Evolutionary conservation across 2,797 vertebrate species (phyloP), one percentile per base, ranked within the genome.

Genomic region (Onychomys torridus): DNA sequence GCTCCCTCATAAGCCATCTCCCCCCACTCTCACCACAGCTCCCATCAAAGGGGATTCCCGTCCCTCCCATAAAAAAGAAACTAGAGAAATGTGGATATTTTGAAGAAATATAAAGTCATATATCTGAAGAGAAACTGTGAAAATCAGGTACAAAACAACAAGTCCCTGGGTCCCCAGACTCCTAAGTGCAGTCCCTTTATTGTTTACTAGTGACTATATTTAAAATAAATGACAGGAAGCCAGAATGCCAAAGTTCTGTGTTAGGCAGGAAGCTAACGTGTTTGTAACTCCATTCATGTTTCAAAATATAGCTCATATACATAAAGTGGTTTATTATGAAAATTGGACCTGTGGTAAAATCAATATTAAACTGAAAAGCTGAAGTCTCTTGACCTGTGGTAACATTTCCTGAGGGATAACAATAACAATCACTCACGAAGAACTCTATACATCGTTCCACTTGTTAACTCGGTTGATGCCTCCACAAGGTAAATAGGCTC

Each of bases 251-350:
- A 92, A 90, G 3, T 43, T 32, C 57, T 65, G 5, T 0, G 4
- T 85, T 73, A 85, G 71, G 19, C 85, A 91, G 12, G n/a, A 84
- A 92, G 32, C 37, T 71, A 65, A 81, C 49, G 63, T 0, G 27
- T 40, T 77, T 75, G 59, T 84, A 75, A 16, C 11, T 27, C 34
- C 1, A 4, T 23, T 92, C 40, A 61, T 76, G 77, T 90, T 91
- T 85, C 84, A 90, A 85, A 71, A 67, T 61, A 29, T 23, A 82
- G 27, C 10, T 90, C 32, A 49, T 43, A 34, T 77, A 59, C 52
- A 71, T 46, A 46, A 49, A 93, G 82, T 73, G 34, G 43, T 37
- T 96, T 69, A 69, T 83, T 81, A 86, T 57, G 5, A 81, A 92
- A 93, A 71, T 9, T 61, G 10, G 10, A 49, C 19, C 13, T 81